Base-by-base conservation (phyloP, 1,140 invertebrate genomes). In the Arctopsyche grandis region DNA sequence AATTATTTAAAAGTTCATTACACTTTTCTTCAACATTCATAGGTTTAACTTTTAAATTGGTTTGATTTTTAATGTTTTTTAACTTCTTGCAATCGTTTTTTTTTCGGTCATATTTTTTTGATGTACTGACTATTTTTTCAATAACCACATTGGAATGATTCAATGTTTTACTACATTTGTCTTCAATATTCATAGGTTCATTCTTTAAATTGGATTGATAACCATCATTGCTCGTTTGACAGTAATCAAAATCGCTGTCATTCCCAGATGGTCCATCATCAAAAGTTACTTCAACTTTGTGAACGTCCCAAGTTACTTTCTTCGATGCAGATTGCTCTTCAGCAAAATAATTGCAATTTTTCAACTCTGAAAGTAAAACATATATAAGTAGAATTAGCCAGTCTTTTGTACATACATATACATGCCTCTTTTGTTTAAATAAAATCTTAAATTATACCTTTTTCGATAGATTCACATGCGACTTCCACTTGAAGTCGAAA, bases 151-250 rank as follows among this genome's bases (percentile, higher is more conserved):
- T 38, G 3, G 29, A 38, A 38, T 38, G 3, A 7, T 38, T 38
- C 29, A 38, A 38, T 7, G 29, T 38, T 38, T 38, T 7, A 38
- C 1, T 38, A 38, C 1, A 52, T 12, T 52, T 16, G 52, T 48
- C n/a, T 75, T 43, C 12, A 48, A 46, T 75, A 66, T 66, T 1
- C 60, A 66, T 22, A 66, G 24, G 19, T 38, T 38, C 29, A 38
- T 4, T 7, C 7, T 38, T 38, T 38, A 38, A 38, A 38, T 38
- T 38, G n/a, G n/a, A n/a, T 38, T 38, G 29, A 38, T 4, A 38
- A 4, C 3, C 7, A 38, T 38, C 29, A 1, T 38, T 38, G 7
- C n/a, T 38, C 29, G 29, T n/a, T 60, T 7, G 19, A 66, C 4
- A 7, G 21, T 66, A 19, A 21, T 26, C 19, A 22, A 12, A 4